These are phyloP conservation scores for Myotis vivesi DNA, from an alignment of 2,797 vertebrate species.

Conservation along the genomic window DNA sequence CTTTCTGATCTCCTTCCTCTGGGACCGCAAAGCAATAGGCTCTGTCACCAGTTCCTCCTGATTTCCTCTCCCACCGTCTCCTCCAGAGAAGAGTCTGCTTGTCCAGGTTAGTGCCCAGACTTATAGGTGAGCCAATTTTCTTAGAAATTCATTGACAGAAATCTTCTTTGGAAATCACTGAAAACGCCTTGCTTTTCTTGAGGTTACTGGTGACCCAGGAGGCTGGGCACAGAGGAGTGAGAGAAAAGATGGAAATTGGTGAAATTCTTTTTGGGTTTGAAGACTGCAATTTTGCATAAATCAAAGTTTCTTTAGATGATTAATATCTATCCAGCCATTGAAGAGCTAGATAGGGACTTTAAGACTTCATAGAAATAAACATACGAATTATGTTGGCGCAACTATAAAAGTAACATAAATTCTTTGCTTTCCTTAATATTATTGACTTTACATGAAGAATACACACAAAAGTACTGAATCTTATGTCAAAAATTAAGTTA, in stretches of 20 bases:
- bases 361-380: background rate
- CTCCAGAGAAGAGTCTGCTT: background rate
- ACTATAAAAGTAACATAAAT: background rate
- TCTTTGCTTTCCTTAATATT: background rate
- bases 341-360: background rate
- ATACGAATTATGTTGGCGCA: background rate
- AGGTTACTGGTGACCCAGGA: background rate
- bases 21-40: background rate
- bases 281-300: background rate
- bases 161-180: background rate
- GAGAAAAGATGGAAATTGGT: background rate
- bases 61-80: background rate
- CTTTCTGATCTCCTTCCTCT: background rate
- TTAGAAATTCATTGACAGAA: background rate
- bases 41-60: background rate
- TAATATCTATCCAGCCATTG: background rate
- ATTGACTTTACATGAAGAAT: background rate
- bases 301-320: background rate
- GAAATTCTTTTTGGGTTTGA: background rate
- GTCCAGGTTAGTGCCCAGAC: background rate
- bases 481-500: slow-evolving; percentile 14
- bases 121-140: background rate
- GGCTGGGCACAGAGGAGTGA: background rate
- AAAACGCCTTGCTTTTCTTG: background rate
- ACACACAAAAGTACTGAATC: background rate